phyloP scores from a whole-genome alignment of 1,140 invertebrate genomes.

The Mycetomoellerius zeteki region DNA sequence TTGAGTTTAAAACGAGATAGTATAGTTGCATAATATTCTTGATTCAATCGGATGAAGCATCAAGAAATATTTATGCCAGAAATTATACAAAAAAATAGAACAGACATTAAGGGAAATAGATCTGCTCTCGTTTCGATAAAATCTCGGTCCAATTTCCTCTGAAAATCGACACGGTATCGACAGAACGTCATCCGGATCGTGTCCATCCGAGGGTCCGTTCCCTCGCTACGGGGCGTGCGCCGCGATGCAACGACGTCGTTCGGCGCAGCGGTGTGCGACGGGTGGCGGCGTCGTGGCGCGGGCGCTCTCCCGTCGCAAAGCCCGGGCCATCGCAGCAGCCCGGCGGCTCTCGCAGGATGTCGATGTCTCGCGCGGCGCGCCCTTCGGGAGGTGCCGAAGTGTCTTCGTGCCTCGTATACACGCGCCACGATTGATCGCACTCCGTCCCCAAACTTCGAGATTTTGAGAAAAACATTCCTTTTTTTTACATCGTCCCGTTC shows the following conservation, averaged over 20 bases:
- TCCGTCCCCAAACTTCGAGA: slow-evolving; percentile 48
- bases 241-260: slow-evolving; percentile 44
- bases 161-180: not conserved
- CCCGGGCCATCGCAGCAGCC: slow-evolving; percentile 85
- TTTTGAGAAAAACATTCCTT: slow-evolving; percentile 18
- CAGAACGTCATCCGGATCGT: not conserved
- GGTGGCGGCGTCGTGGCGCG: slow-evolving; percentile 79
- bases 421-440: slow-evolving; percentile 78
- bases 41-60: not conserved
- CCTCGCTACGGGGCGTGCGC: slow-evolving; percentile 61
- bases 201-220: not conserved
- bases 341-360: slow-evolving; percentile 83
- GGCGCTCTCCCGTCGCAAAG: slow-evolving; percentile 80
- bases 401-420: slow-evolving; percentile 64
- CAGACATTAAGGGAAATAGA: not conserved
- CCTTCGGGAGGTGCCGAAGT: slow-evolving; percentile 82
- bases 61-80: not conserved
- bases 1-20: not conserved
- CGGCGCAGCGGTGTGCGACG: slow-evolving; percentile 60
- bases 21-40: not conserved
- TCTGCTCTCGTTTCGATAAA: not conserved
- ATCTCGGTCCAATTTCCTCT: not conserved
- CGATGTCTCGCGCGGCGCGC: slow-evolving; percentile 82
- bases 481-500: no score
- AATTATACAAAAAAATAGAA: not conserved